Conservation (phyloP, 2,113 vertebrate species). For the Engraulis encrasicolus region DNA sequence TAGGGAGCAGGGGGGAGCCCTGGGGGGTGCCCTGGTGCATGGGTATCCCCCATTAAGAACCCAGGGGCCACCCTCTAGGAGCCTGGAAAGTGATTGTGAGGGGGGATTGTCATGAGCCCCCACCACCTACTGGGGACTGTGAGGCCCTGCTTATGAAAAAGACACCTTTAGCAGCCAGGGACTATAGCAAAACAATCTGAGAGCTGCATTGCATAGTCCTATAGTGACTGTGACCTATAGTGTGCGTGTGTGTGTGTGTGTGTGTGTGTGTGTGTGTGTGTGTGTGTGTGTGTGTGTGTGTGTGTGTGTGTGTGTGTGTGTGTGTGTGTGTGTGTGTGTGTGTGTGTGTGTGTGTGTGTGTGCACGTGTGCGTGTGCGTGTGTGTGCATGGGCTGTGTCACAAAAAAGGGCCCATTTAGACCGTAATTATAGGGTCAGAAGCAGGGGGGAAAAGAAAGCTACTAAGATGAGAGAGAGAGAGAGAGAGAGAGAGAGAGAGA, state of each 20-base stretch:
- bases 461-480: constrained; percentile 80
- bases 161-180: constrained; percentile 85
- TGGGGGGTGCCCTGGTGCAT: too few relatives aligned
- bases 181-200: constrained; percentile 84
- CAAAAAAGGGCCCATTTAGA: constrained; percentile 86
- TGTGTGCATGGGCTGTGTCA: constrained; percentile 81
- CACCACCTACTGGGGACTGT: constrained; percentile 75
- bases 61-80: not conserved
- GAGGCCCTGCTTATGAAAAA: constrained; percentile 77
- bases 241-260: constrained; percentile 83
- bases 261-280: constrained; percentile 82
- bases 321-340: constrained; percentile 83
- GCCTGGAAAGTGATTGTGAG: constrained; percentile 78
- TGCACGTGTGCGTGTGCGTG: constrained; percentile 81
- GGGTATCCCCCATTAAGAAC: constrained; percentile 19
- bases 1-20: not conserved
- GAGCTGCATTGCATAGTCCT: constrained; percentile 71
- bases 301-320: constrained; percentile 83
- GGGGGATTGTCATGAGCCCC: constrained; percentile 66
- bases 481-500: too few relatives aligned
- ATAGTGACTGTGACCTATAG: too few relatives aligned
- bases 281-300: constrained; percentile 84
- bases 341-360: constrained; percentile 85
- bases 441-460: constrained; percentile 82
- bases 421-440: constrained; percentile 89